Conservation (phyloP, 2,888 invertebrate species). For the Physocephala rufipes region DNA sequence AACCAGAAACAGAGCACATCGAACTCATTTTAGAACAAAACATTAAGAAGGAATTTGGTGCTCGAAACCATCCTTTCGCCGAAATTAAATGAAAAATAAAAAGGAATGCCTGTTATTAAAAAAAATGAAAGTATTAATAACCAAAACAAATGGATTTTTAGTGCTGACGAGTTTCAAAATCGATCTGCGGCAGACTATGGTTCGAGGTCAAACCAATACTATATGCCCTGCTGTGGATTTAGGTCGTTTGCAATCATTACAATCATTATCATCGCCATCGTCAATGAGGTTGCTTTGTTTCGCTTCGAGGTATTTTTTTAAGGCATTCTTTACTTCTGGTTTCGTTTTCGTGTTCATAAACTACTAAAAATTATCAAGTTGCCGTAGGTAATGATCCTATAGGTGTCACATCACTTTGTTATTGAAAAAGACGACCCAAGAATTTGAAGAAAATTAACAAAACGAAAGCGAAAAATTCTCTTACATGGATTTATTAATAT, state of each 20-base stretch:
- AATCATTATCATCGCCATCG: slow-evolving; percentile 35
- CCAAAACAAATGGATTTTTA: slow-evolving; percentile 51
- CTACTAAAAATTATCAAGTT: no score
- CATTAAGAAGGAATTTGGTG: slow-evolving; percentile 44
- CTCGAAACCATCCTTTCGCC: slow-evolving; percentile 38
- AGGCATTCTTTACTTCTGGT: not conserved
- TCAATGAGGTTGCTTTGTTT: slow-evolving; percentile 10
- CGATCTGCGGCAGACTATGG: not conserved
- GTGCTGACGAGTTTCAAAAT: not conserved
- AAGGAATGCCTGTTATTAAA: slow-evolving; percentile 45
- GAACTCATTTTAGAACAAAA: not conserved
- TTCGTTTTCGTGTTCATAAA: no score
- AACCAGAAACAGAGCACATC: no score
- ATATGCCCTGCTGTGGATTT: slow-evolving; percentile 57
- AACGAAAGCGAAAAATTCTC: no score
- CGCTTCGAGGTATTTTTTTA: not conserved
- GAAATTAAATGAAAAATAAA: not conserved
- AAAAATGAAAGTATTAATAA: slow-evolving; percentile 58
- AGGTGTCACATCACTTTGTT: no score
- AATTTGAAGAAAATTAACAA: no score
- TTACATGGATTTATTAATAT: no score
- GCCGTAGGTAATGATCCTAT: no score
- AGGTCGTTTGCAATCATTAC: slow-evolving; percentile 44
- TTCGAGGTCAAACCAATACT: slow-evolving; percentile 51
- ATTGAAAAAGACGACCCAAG: no score